These are phyloP conservation scores for Aramus guarauna DNA, from an alignment of 2,113 vertebrate genomes.

Conservation along the genomic window DNA sequence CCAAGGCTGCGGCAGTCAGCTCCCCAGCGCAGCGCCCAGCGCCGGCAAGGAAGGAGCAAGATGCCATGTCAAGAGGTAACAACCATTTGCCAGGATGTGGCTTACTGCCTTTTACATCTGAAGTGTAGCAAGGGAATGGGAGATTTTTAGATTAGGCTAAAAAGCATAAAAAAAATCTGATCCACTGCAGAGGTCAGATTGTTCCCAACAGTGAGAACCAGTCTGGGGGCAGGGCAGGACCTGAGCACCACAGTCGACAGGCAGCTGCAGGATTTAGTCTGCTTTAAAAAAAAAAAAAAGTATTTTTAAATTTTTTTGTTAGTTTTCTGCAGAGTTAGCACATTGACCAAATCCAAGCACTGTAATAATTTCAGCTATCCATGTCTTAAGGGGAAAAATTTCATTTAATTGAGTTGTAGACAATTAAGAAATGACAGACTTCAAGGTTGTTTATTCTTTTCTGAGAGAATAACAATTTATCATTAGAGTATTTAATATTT, in stretches of 20 bases:
- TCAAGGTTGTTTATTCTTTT: background rate
- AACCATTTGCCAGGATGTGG: background rate
- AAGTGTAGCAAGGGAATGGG: background rate
- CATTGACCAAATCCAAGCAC: background rate
- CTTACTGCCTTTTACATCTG: background rate
- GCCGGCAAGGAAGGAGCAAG: background rate
- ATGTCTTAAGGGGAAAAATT: background rate
- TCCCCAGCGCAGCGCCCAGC: fast-evolving
- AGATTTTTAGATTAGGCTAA: background rate
- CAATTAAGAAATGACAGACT: background rate
- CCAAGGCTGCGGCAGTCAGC: no score
- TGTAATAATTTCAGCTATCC: background rate
- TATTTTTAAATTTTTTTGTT: background rate
- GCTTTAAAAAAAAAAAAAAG: background rate
- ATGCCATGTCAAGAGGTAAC: background rate
- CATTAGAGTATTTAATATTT: background rate
- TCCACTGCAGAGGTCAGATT: background rate
- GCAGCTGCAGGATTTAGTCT: background rate
- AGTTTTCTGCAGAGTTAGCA: background rate
- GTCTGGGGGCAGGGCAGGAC: background rate
- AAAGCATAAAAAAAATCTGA: background rate
- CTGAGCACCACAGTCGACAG: background rate
- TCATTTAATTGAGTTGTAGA: background rate
- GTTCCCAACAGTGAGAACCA: fast-evolving
- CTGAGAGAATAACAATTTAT: background rate